A percentile compares a stretch with the other conserved stretches of the same genome.
Conservation (phyloP, 2,113 vertebrate genomes). For the Cricetomys ansorgei region DNA sequence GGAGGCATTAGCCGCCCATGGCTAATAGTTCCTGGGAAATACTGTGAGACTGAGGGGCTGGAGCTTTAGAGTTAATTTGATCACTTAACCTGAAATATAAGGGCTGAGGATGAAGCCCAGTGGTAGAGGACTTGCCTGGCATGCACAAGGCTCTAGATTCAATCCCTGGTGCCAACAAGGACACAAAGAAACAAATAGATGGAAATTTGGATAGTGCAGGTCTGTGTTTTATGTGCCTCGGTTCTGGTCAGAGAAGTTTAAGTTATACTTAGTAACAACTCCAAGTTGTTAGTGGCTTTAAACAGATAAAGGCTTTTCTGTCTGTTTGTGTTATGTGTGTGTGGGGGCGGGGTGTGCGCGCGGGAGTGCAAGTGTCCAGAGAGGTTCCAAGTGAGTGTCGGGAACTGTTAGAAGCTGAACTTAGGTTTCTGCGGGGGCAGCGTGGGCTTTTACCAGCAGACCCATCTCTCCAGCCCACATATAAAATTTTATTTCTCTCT, state of each 20-base stretch:
- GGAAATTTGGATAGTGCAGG: neutral
- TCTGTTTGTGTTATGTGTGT: neutral
- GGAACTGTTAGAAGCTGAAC: neutral
- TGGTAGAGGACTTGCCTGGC: neutral
- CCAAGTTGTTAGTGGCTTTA: slow-evolving; percentile 12
- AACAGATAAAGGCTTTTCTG: neutral
- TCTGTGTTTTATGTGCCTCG: neutral
- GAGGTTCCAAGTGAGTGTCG: neutral
- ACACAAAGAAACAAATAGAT: neutral
- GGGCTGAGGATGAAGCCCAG: neutral
- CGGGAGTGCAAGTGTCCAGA: neutral
- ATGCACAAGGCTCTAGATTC: neutral
- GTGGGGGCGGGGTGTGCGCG: neutral
- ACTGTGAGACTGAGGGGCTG: neutral
- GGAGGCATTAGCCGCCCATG: neutral
- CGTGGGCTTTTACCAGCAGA: too few species aligned
- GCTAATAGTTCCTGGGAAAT: neutral
- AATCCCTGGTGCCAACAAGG: neutral
- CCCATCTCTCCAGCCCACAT: neutral
- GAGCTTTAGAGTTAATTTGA: slow-evolving; percentile 16
- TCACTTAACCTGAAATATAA: neutral
- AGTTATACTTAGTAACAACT: neutral
- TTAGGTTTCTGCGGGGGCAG: neutral
- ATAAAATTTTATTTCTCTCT: neutral
- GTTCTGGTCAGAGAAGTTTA: neutral